Evolutionary conservation across 2,888 invertebrate species (phyloP), one percentile per base, ranked within the genome.

Genomic region (Deroplatys truncata): DNA sequence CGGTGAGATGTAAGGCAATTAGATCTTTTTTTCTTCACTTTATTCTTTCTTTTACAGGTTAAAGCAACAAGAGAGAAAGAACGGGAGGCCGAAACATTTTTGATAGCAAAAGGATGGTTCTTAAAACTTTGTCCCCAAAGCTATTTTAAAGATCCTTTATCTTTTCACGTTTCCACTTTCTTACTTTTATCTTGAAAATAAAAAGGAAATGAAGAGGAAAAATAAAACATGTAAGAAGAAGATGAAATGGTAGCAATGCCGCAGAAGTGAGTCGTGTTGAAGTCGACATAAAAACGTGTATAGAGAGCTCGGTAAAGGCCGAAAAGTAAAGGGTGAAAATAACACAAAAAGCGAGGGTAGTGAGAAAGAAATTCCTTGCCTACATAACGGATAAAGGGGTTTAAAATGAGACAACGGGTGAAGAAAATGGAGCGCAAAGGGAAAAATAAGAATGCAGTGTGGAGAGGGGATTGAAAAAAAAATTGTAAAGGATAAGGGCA

Each of bases 341-440:
- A 13, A 43, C 28, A 20, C 9, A n/a, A 16, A 29, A 29, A 7
- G 3, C 25, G 43, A 43, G 31, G n/a, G 31, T 13, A 86, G 72
- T 8, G 35, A 16, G 82, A 29, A 16, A 82, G n/a, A 35, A 35
- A 87, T 82, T 82, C 28, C 83, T 31, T 87, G 87, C 87, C 83
- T 82, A 87, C 82, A 87, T 87, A 87, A 87, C 28, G 87, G 35
- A 87, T 87, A 87, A 87, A 87, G 82, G 87, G 83, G 83, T 87
- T 87, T 87, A 87, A 87, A 87, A 87, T 87, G 82, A 87, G 87
- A 87, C 87, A 88, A 84, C 43, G 84, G 84, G 56, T 72, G 84
- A 88, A 83, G 84, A 88, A 84, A 88, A 88, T 88, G 49, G 56
- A 56, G 84, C 31, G 84, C n/a, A 20, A 43, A 31, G 84, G 84